These are phyloP conservation scores for Kryptolebias ocellatus DNA, from an alignment of 2,797 vertebrate species.

Conservation along the genomic window DNA sequence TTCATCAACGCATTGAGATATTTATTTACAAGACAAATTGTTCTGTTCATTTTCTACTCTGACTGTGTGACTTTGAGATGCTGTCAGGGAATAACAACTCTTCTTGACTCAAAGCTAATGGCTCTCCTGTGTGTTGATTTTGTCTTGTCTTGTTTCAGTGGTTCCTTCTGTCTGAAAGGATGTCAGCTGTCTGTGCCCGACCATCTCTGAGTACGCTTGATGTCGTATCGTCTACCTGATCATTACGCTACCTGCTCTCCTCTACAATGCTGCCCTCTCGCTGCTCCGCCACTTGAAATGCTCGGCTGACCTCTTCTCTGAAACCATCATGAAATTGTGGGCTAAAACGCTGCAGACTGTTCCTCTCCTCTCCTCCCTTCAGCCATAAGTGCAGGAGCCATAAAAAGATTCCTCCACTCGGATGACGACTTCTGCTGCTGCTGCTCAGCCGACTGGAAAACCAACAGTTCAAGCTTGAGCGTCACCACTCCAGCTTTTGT, in stretches of 20 bases:
- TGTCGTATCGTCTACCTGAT: constrained; percentile 78
- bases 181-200: constrained; percentile 56
- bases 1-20: no score
- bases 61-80: constrained; percentile 31
- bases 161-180: constrained; percentile 60
- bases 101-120: constrained; percentile 45
- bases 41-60: constrained; percentile 9
- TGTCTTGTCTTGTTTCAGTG: constrained; percentile 68
- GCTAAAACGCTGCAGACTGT: constrained; percentile 56
- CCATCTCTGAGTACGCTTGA: constrained; percentile 75
- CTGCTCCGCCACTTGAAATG: constrained; percentile 76
- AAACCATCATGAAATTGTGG: constrained; percentile 72
- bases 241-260: constrained; percentile 74
- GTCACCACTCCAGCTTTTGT: constrained; percentile 23
- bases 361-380: constrained; percentile 53
- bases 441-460: constrained; percentile 55
- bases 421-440: constrained; percentile 52
- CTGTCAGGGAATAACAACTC: constrained; percentile 47
- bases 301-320: constrained; percentile 76
- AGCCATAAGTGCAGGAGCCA: constrained; percentile 57
- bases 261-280: constrained; percentile 70
- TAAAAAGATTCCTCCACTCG: constrained; percentile 61
- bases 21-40: neutral
- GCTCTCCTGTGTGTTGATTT: constrained; percentile 72
- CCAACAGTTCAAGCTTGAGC: constrained; percentile 32